Evolutionary conservation across 1,140 invertebrate genomes (phyloP).

Genomic region (Brachionus rotundiformis): DNA sequence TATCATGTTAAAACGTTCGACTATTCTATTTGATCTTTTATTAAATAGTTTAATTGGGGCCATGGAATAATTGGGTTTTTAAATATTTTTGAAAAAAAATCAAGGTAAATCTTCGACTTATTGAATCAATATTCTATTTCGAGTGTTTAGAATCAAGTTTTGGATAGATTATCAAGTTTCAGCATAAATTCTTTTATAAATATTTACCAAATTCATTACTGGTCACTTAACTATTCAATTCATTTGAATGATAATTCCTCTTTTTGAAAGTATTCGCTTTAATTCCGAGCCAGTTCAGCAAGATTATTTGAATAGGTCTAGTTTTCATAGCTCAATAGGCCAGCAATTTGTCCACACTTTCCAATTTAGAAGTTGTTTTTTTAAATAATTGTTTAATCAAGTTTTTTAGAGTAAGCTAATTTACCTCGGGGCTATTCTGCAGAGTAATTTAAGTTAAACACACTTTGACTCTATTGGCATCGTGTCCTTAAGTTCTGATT

Average conservation of each 20-base stretch:
- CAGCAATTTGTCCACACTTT: constrained; percentile 1
- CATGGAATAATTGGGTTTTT: not conserved
- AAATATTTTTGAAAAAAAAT: constrained; percentile 13
- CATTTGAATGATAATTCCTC: not conserved
- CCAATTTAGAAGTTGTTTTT: not conserved
- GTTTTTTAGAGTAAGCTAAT: not conserved
- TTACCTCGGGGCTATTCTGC: not conserved
- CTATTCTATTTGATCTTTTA: constrained; percentile 38
- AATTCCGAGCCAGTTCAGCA: not conserved
- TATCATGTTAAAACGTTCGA: constrained; percentile 43
- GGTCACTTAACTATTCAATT: constrained; percentile 20
- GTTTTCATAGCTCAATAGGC: not conserved
- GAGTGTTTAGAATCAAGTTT: constrained; percentile 28
- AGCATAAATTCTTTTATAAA: not conserved
- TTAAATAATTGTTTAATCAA: not conserved
- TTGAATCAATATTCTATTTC: constrained; percentile 46
- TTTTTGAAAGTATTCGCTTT: not conserved
- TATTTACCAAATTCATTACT: constrained; percentile 44
- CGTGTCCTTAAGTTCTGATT: not conserved
- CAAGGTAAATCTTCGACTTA: constrained; percentile 45
- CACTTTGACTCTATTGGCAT: not conserved
- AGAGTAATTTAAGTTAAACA: not conserved
- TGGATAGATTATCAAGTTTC: not conserved
- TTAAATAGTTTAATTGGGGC: not conserved
- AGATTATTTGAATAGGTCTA: not conserved